Conservation (phyloP, 2,888 invertebrate species). For the Ditula angustiorana region DNA sequence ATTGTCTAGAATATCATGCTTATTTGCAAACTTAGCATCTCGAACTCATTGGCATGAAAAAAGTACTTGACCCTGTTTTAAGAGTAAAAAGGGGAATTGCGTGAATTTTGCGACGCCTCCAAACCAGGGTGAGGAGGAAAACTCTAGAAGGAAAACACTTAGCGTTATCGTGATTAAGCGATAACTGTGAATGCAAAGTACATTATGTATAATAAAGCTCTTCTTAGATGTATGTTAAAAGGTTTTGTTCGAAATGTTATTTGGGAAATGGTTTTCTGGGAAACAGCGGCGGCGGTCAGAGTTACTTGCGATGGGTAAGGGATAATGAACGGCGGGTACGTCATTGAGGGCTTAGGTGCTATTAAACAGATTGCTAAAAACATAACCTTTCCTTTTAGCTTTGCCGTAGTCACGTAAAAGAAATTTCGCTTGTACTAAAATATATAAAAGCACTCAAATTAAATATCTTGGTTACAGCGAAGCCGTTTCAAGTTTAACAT, state of each 20-base stretch:
- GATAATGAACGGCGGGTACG: too few relatives aligned
- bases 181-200: background rate
- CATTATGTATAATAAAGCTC: background rate
- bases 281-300: background rate
- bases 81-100: background rate
- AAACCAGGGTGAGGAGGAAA: conserved; percentile 1
- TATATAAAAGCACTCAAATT: too few relatives aligned
- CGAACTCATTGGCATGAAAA: background rate
- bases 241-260: background rate
- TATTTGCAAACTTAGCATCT: background rate
- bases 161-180: conserved; percentile 7
- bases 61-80: background rate
- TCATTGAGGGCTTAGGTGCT: background rate
- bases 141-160: conserved; percentile 9
- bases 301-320: background rate
- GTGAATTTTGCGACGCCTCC: background rate
- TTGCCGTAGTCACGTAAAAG: too few relatives aligned
- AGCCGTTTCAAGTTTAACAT: too few relatives aligned
- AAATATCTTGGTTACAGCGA: too few relatives aligned
- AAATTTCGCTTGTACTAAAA: too few relatives aligned
- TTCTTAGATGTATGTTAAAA: background rate
- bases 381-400: too few relatives aligned
- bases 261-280: background rate
- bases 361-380: too few relatives aligned
- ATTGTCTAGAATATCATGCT: too few relatives aligned